Evolutionary conservation across 2,888 invertebrate species (phyloP).

Genomic region (Chrysodeixis includens): DNA sequence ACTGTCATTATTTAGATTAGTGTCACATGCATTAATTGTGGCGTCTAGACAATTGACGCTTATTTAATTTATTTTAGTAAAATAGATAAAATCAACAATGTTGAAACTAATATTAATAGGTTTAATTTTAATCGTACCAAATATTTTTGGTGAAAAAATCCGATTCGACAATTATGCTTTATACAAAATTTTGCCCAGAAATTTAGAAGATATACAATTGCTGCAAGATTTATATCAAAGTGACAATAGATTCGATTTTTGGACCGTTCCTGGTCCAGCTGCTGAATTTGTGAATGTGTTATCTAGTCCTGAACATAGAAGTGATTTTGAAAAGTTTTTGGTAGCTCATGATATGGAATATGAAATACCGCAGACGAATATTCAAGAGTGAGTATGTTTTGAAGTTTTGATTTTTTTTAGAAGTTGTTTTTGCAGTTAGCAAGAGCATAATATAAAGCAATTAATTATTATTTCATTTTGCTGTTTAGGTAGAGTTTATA

Average conservation of each 20-base stretch:
- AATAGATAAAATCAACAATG: slow-evolving; percentile 40
- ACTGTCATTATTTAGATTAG: slow-evolving; percentile 14
- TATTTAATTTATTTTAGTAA: background rate
- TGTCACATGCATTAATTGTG: background rate
- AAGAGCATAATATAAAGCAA: no score
- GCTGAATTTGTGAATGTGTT: slow-evolving; percentile 74
- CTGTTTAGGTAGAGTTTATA: background rate
- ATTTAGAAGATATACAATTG: slow-evolving; percentile 77
- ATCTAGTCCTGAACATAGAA: slow-evolving; percentile 72
- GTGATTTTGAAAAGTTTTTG: slow-evolving; percentile 68
- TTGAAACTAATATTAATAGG: slow-evolving; percentile 33
- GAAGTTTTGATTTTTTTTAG: no score
- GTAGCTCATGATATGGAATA: slow-evolving; percentile 70
- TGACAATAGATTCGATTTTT: slow-evolving; percentile 77
- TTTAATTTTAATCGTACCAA: slow-evolving; percentile 32
- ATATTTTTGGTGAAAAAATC: slow-evolving; percentile 61
- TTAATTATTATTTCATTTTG: no score
- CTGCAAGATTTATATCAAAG: slow-evolving; percentile 79
- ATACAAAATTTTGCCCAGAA: slow-evolving; percentile 84
- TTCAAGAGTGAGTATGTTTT: slow-evolving; percentile 78
- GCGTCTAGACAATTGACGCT: background rate
- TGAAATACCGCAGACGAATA: slow-evolving; percentile 77
- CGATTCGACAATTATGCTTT: slow-evolving; percentile 77
- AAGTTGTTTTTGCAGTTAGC: no score
- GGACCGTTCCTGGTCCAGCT: slow-evolving; percentile 68